A percentile compares a stretch with the other conserved stretches of the same genome.
These are phyloP conservation scores for Sminthurides aquaticus DNA, from an alignment of 2,888 invertebrate species.

Conservation along the genomic window DNA sequence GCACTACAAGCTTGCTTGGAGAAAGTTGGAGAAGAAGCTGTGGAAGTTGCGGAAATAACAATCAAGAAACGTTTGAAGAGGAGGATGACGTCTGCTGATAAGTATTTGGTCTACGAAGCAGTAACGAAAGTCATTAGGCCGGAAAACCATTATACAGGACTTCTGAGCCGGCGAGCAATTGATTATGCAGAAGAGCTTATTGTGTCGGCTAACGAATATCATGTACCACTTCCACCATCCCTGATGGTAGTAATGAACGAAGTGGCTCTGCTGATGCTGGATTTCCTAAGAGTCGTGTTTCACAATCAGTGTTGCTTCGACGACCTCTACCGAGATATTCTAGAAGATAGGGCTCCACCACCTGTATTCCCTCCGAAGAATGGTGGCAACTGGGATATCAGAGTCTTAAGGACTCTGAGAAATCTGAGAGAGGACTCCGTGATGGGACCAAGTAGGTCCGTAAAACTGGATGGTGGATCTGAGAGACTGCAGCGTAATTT, in stretches of 20 bases:
- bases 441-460: too few species aligned
- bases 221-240: slow-evolving; percentile 9
- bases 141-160: slow-evolving; percentile 4
- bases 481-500: too few species aligned
- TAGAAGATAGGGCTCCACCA: not conserved
- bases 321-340: slow-evolving; percentile 13
- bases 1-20: slow-evolving; percentile 7
- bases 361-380: slow-evolving; percentile 5
- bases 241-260: slow-evolving; percentile 11
- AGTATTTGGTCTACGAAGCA: not conserved
- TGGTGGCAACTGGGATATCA: slow-evolving; percentile 13
- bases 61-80: slow-evolving; percentile 6
- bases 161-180: slow-evolving; percentile 8
- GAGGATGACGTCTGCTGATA: not conserved
- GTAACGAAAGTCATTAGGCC: slow-evolving; percentile 1
- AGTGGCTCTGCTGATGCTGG: slow-evolving; percentile 5
- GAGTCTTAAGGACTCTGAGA: slow-evolving; percentile 7
- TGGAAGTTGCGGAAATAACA: not conserved
- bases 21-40: slow-evolving; percentile 6
- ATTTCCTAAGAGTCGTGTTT: slow-evolving; percentile 5
- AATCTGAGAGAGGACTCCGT: too few species aligned
- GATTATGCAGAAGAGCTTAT: slow-evolving; percentile 18
- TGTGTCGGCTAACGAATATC: slow-evolving; percentile 13
- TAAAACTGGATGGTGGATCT: too few species aligned
- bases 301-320: slow-evolving; percentile 13